Base-by-base conservation (phyloP, 2,113 vertebrate genomes). In the Onychostoma macrolepis region DNA sequence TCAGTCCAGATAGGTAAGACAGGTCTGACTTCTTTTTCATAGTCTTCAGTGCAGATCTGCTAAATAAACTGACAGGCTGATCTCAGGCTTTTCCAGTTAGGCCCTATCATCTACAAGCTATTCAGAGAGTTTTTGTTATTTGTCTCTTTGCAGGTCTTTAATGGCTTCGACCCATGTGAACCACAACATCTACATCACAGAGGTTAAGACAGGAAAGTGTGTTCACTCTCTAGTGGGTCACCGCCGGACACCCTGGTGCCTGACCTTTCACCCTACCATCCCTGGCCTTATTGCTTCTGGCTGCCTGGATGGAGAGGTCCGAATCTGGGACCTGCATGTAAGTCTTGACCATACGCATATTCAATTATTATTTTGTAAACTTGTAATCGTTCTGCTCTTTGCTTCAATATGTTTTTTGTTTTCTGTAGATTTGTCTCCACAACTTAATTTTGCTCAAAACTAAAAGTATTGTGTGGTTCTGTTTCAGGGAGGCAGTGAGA, bases 151-250 rank as follows among this genome's bases (percentile, higher is more conserved):
- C 71, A 99, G 98, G 95, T 97, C 97, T 8, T 94, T 99, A 0
- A 97, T 99, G 96, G 98, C 98, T 72, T 99, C 98, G 87, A 99
- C 98, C 21, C 98, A 99, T 0, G 98, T 99, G 89, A 99, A 99
- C 90, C 98, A 99, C 94, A 99, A 99, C 92, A 99, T 99, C 90
- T 99, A 99, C 92, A 99, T 99, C 84, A 99, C 98, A 15, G 98
- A 99, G 90, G 98, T 99, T 94, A 99, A 99, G 96, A 99, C 98
- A 6, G 98, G 98, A 89, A 99, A 97, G 86, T 99, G 98, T 91
- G 96, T 99, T 41, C 98, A 99, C 93, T 99, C 98, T 89, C 88
- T 99, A 81, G 97, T 99, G 90, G 98, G 98, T 89, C 98, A 99
- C 92, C 97, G 98, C 41, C 96, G 98, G 41, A 99, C 98, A 56